Evolutionary conservation across 1,140 invertebrate species (phyloP).

Genomic region (Rhopalosiphum maidis): DNA sequence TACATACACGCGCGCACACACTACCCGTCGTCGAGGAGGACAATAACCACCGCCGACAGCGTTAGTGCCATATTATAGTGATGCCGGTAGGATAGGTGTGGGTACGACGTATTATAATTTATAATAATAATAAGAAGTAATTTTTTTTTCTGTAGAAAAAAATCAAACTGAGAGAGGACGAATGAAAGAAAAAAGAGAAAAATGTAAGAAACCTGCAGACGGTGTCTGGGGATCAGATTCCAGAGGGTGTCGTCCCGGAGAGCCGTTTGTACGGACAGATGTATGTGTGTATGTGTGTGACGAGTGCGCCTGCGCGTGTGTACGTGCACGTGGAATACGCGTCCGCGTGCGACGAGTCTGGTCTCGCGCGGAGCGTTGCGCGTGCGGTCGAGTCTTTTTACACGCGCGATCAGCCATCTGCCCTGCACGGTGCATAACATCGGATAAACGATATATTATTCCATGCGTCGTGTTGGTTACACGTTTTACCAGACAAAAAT

Average conservation of each 20-base stretch:
- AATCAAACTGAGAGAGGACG: not conserved
- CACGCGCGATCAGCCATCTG: not conserved
- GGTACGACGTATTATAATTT: not conserved
- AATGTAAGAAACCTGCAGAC: slow-evolving; percentile 34
- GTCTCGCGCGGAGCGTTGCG: not conserved
- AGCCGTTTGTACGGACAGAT: not conserved
- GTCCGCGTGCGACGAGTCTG: not conserved
- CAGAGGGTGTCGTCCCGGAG: slow-evolving; percentile 35
- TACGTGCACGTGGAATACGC: not conserved
- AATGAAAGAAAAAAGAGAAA: not conserved
- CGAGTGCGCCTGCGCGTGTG: not conserved
- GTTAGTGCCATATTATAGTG: not conserved
- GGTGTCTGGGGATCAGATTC: slow-evolving; percentile 44
- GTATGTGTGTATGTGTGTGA: too few species aligned
- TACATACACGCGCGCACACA: not conserved
- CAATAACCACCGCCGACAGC: slow-evolving; percentile 1
- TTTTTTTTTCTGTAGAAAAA: slow-evolving; percentile 28
- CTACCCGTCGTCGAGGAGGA: not conserved
- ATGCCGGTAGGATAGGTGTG: not conserved
- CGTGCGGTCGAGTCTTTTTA: slow-evolving; percentile 32
- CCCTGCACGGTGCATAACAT: not conserved
- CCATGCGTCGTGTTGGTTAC: not conserved
- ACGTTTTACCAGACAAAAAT: slow-evolving; percentile 13
- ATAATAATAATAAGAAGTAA: not conserved
- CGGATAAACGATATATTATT: not conserved